Percentiles rank a stretch among this genome's conserved stretches.
These are phyloP conservation scores for Thalassoma bifasciatum DNA, from an alignment of 2,113 vertebrate genomes.

Conservation along the genomic window DNA sequence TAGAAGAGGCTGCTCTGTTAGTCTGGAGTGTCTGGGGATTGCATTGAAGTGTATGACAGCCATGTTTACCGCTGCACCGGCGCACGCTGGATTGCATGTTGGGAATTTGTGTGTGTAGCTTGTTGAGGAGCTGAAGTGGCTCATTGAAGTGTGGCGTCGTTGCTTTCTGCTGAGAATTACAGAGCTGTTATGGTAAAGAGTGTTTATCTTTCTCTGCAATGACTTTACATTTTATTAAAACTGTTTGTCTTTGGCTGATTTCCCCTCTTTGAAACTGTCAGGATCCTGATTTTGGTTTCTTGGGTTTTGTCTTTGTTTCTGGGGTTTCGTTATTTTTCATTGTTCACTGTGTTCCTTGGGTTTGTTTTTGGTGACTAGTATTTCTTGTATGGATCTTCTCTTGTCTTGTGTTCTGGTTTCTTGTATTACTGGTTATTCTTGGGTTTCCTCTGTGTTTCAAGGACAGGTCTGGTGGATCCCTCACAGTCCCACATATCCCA, in stretches of 20 bases:
- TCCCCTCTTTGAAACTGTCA: background rate
- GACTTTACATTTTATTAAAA: background rate
- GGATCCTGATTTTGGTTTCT: too few species aligned
- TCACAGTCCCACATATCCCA: too few species aligned
- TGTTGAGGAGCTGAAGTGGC: conserved; percentile 16
- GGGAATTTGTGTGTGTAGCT: conserved; percentile 4
- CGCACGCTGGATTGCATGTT: background rate
- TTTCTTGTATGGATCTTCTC: too few species aligned
- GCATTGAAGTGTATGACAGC: conserved; percentile 41
- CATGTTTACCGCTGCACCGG: conserved; percentile 15
- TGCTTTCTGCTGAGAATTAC: conserved; percentile 10
- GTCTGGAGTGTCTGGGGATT: conserved; percentile 47
- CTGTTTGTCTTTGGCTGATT: background rate
- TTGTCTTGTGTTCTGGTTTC: too few species aligned
- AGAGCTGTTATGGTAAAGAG: background rate
- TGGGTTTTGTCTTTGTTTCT: too few species aligned
- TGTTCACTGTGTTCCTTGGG: too few species aligned
- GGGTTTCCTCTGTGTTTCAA: too few species aligned
- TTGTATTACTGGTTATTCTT: too few species aligned
- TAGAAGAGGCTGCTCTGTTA: conserved; percentile 54
- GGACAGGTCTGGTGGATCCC: too few species aligned
- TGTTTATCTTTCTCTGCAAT: conserved; percentile 3
- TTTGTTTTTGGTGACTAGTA: too few species aligned
- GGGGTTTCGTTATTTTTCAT: too few species aligned
- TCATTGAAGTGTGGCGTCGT: conserved; percentile 1